A percentile compares a stretch with the other conserved stretches of the same genome.
phyloP scores from a whole-genome alignment of 2,888 invertebrate genomes.

The Noctua pronuba region DNA sequence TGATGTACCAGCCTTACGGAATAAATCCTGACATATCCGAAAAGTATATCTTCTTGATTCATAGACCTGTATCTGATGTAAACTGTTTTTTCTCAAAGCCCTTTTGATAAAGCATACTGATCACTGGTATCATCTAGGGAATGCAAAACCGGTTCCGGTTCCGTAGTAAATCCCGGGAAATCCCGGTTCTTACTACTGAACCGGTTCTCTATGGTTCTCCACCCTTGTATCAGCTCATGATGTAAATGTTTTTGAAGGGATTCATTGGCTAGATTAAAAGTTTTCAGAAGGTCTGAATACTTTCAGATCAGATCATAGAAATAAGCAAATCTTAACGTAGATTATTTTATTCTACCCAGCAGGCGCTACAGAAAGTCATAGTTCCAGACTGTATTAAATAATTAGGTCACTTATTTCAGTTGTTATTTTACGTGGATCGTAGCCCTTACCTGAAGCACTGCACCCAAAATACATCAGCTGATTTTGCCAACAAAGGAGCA shows the following conservation, averaged over 20 bases:
- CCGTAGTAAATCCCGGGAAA: no score
- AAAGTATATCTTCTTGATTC: constrained; percentile 19
- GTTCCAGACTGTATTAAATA: background rate
- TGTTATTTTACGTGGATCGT: background rate
- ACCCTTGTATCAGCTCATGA: background rate
- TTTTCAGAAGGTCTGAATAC: no score
- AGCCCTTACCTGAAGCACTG: background rate
- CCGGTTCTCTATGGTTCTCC: no score
- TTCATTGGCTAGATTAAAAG: background rate
- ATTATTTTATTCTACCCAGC: background rate
- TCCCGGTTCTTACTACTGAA: no score
- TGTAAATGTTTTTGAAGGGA: no score
- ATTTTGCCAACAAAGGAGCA: background rate
- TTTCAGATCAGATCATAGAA: background rate
- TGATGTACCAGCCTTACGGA: no score
- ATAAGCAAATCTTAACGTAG: background rate
- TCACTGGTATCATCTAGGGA: background rate
- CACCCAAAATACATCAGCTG: background rate
- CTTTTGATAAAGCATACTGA: background rate
- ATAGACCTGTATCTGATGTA: background rate
- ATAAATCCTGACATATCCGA: no score
- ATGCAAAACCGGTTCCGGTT: no score
- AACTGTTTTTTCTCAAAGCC: background rate
- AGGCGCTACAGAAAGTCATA: background rate
- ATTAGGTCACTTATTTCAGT: background rate